Percentiles rank a stretch among this genome's conserved stretches.
Evolutionary conservation across 2,113 vertebrate genomes (phyloP).

Genomic region (Mustelus asterias): DNA sequence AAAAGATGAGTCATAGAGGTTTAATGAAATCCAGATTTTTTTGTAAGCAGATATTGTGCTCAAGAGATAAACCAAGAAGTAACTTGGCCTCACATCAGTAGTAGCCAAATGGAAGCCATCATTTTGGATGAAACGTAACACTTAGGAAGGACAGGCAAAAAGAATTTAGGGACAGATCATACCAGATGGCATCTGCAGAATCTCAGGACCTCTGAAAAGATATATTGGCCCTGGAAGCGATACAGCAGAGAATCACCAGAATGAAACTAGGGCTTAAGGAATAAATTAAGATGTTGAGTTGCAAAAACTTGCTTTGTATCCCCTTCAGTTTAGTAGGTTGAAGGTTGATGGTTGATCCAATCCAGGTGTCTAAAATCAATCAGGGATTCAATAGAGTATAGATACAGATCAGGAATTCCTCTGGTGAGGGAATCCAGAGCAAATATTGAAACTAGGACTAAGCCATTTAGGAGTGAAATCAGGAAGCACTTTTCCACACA

Average conservation of each 20-base stretch:
- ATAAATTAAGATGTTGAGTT: not conserved
- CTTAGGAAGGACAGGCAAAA: not conserved
- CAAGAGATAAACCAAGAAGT: not conserved
- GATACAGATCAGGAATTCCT: not conserved
- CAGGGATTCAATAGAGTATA: not conserved
- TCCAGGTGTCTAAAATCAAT: not conserved
- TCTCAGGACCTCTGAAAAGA: not conserved
- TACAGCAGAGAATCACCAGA: not conserved
- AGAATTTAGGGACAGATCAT: not conserved
- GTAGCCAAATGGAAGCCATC: not conserved
- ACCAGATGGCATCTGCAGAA: not conserved
- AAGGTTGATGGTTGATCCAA: not conserved
- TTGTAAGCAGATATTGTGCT: not conserved
- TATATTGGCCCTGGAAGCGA: not conserved
- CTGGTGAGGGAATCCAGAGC: not conserved
- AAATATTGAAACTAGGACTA: not conserved
- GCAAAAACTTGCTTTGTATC: not conserved
- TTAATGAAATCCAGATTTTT: not conserved
- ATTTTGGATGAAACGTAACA: not conserved
- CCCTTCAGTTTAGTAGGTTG: not conserved
- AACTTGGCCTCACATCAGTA: not conserved
- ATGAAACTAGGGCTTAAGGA: not conserved
- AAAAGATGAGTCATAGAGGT: not conserved
- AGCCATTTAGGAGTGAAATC: not conserved
- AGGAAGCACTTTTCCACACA: not conserved